Evolutionary conservation across 2,113 vertebrate species (phyloP).

Genomic region (Machaerirhynchus nigripectus): DNA sequence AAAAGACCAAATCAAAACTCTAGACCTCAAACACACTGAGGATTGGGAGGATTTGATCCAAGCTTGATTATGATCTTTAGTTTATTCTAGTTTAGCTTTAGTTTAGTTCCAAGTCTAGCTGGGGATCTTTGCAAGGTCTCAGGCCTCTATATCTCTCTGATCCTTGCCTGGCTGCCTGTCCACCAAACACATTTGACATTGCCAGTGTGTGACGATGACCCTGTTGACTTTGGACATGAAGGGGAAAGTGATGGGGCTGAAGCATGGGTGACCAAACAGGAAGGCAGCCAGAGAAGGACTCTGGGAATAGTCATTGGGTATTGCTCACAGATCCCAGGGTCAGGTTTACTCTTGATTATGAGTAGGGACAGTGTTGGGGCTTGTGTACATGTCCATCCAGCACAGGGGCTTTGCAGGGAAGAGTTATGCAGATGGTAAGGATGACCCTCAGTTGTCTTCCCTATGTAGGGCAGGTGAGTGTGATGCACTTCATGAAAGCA

Average conservation of each 20-base stretch:
- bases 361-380: background rate
- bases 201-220: background rate
- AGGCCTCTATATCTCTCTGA: background rate
- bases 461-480: background rate
- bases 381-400: rapidly evolving
- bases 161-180: background rate
- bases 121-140: background rate
- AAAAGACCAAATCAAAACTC: background rate
- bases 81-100: background rate
- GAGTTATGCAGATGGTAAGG: background rate
- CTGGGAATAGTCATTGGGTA: background rate
- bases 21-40: background rate
- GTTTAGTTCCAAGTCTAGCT: background rate
- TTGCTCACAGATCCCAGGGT: background rate
- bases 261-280: background rate
- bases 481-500: background rate
- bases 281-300: background rate
- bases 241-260: background rate
- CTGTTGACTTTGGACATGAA: background rate
- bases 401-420: background rate
- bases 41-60: background rate
- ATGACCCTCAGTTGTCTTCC: background rate
- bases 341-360: background rate
- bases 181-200: background rate
- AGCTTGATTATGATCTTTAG: background rate